Conservation (phyloP, 92 coral and sea anemone species). For the Virgularia gustaviana region DNA sequence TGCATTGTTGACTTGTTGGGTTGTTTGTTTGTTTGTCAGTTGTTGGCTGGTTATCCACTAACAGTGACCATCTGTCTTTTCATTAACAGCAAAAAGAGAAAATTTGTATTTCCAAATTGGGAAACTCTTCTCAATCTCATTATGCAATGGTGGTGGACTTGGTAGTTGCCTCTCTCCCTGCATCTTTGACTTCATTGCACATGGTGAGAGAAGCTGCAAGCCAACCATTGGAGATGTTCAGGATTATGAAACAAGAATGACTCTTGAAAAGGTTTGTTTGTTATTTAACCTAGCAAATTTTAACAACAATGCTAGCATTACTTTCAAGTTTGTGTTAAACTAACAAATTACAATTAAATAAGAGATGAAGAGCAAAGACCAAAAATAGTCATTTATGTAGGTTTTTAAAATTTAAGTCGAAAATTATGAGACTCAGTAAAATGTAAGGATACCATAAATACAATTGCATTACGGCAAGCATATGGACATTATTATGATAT, state of each 20-base stretch:
- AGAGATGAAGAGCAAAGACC: neutral
- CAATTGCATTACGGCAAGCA: too few relatives aligned
- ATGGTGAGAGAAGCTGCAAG: neutral
- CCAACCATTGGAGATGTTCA: neutral
- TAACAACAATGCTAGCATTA: neutral
- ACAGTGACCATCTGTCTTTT: neutral
- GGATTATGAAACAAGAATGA: neutral
- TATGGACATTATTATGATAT: too few relatives aligned
- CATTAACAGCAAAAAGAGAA: slow-evolving; percentile 28
- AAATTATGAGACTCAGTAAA: too few relatives aligned
- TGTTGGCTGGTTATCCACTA: neutral
- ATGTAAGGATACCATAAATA: too few relatives aligned
- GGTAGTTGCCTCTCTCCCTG: slow-evolving; percentile 6
- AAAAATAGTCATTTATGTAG: neutral
- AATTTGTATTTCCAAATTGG: slow-evolving; percentile 1
- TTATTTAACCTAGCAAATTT: too few relatives aligned
- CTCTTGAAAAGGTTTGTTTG: neutral
- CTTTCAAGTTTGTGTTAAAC: neutral
- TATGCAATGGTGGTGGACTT: slow-evolving; percentile 9
- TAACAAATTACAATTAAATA: neutral
- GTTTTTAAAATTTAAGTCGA: too few relatives aligned
- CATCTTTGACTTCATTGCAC: neutral
- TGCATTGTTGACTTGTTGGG: too few relatives aligned
- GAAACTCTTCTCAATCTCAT: neutral
- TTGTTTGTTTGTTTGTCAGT: slow-evolving; percentile 6